phyloP scores from a whole-genome alignment of 1,140 invertebrate genomes.

The Aleiodes sp. region DNA sequence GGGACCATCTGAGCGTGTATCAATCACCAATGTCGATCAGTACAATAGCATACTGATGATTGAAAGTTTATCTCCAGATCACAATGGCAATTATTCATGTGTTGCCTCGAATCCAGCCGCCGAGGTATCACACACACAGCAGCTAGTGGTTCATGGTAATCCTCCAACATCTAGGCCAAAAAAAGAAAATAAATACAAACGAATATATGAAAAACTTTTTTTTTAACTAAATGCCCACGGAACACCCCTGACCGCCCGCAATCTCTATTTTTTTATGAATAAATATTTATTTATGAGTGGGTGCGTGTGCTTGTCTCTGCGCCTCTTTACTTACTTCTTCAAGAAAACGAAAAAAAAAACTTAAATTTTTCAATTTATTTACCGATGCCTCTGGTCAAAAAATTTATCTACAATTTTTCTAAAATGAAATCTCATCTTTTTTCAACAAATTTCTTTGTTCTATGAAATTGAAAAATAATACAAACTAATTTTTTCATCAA shows the following conservation, averaged over 20 bases:
- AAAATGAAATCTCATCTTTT: neutral
- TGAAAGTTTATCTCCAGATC: slow-evolving; percentile 78
- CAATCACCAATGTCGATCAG: slow-evolving; percentile 77
- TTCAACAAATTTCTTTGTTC: neutral
- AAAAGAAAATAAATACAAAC: neutral
- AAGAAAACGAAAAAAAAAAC: neutral
- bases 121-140: slow-evolving; percentile 77
- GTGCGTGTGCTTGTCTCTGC: slow-evolving; percentile 35
- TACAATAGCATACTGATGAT: slow-evolving; percentile 83
- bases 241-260: slow-evolving; percentile 58
- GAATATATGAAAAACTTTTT: slow-evolving; percentile 21
- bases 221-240: slow-evolving; percentile 42
- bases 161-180: slow-evolving; percentile 56
- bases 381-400: slow-evolving; percentile 13
- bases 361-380: neutral
- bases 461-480: neutral
- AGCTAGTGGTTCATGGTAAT: slow-evolving; percentile 84
- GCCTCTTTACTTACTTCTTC: slow-evolving; percentile 20
- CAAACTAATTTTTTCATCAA: neutral
- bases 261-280: slow-evolving; percentile 24
- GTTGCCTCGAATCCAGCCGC: slow-evolving; percentile 78
- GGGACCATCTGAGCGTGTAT: slow-evolving; percentile 71
- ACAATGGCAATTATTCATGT: slow-evolving; percentile 82
- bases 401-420: neutral
- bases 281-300: slow-evolving; percentile 46